Percentiles rank a stretch among this genome's conserved stretches.
Evolutionary conservation across 2,113 vertebrate genomes (phyloP).

Genomic region (Turdus rufiventris): DNA sequence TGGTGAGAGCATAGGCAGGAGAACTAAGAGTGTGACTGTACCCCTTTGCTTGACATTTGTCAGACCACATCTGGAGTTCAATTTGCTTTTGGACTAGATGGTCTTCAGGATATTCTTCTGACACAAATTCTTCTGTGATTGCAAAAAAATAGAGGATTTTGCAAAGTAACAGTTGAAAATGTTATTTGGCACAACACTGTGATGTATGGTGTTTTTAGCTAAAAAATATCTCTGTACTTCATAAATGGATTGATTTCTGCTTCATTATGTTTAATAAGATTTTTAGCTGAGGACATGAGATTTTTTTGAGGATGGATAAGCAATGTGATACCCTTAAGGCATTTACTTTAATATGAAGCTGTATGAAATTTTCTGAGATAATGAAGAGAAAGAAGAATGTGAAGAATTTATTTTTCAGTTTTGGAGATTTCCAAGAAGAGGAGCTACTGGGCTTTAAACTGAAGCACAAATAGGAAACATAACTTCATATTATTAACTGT

Average conservation of each 20-base stretch:
- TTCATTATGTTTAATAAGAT: not conserved
- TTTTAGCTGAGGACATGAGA: not conserved
- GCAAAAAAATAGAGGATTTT: not conserved
- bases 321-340: not conserved
- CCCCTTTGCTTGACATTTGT: not conserved
- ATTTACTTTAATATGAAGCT: not conserved
- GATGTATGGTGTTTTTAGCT: fast-evolving
- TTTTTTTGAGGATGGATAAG: not conserved
- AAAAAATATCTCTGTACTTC: not conserved
- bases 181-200: fast-evolving
- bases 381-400: not conserved
- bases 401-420: not conserved
- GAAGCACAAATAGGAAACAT: not conserved
- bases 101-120: not conserved
- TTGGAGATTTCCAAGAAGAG: not conserved
- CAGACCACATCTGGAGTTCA: not conserved
- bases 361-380: not conserved
- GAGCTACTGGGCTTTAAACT: not conserved
- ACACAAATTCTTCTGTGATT: not conserved
- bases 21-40: not conserved
- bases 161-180: not conserved
- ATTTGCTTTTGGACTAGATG: not conserved
- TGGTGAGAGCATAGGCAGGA: fast-evolving
- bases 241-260: not conserved
- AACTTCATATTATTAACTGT: not conserved